Conservation (phyloP, 2,113 vertebrate genomes). For the Notothenia rossii region DNA sequence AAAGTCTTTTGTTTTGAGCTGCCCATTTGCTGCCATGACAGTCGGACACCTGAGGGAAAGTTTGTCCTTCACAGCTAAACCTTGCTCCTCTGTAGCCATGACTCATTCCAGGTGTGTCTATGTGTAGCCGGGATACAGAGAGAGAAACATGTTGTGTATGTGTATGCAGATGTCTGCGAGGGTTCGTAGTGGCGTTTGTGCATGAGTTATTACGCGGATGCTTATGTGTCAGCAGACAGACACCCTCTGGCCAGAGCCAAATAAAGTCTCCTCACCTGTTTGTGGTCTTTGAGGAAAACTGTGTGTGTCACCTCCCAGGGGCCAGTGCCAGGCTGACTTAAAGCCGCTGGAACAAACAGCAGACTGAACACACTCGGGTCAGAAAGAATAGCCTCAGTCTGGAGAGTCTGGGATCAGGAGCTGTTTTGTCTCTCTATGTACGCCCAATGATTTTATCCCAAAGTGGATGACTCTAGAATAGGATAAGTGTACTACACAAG, state of each 20-base stretch:
- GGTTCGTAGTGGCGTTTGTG: slow-evolving; percentile 5
- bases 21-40: slow-evolving; percentile 61
- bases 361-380: slow-evolving; percentile 67
- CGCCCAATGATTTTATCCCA: slow-evolving; percentile 26
- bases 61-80: slow-evolving; percentile 65
- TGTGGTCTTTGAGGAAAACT: slow-evolving; percentile 74
- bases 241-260: slow-evolving; percentile 72
- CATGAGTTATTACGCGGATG: slow-evolving; percentile 30
- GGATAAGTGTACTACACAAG: slow-evolving; percentile 43
- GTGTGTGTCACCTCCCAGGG: slow-evolving; percentile 75
- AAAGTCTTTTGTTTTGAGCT: slow-evolving; percentile 58
- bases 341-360: slow-evolving; percentile 68
- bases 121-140: slow-evolving; percentile 9
- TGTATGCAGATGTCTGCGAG: not conserved
- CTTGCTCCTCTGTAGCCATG: slow-evolving; percentile 53
- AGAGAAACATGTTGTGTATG: not conserved
- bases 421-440: slow-evolving; percentile 59
- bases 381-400: slow-evolving; percentile 46
- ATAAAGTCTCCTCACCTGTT: slow-evolving; percentile 83
- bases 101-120: slow-evolving; percentile 71
- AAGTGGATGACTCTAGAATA: slow-evolving; percentile 42
- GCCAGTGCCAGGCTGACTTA: slow-evolving; percentile 73
- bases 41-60: slow-evolving; percentile 56
- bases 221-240: slow-evolving; percentile 61
- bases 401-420: slow-evolving; percentile 46